Evolutionary conservation across 2,888 invertebrate species (phyloP).

Genomic region (Campoletis raptor): DNA sequence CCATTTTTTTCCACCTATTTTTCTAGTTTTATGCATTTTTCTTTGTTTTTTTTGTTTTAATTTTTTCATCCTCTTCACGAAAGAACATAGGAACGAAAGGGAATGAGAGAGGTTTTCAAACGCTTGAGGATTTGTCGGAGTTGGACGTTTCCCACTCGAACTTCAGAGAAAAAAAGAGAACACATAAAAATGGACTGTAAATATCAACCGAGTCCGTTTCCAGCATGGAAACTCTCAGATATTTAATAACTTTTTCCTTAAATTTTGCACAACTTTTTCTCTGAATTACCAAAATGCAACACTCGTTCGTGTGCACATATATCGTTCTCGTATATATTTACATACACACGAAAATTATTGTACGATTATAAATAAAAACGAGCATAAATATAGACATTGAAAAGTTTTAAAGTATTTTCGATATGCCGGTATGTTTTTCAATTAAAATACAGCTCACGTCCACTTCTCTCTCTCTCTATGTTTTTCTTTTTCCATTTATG

Average conservation of each 20-base stretch:
- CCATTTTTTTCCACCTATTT: conserved; percentile 19
- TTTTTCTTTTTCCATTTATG: neutral
- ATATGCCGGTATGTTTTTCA: conserved; percentile 24
- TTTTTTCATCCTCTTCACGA: no score
- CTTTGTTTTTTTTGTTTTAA: conserved; percentile 21
- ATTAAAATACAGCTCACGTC: conserved; percentile 29
- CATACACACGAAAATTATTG: neutral
- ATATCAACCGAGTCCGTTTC: conserved; percentile 36
- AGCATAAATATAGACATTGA: conserved; percentile 5
- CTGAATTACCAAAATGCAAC: neutral
- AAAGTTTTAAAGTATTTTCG: conserved; percentile 41
- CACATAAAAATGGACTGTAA: conserved; percentile 30
- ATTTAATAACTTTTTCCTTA: conserved; percentile 49
- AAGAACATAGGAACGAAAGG: conserved; percentile 13
- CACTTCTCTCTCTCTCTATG: conserved; percentile 10
- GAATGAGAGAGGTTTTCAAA: conserved; percentile 37
- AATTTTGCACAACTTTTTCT: conserved; percentile 21
- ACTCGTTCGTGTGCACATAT: neutral
- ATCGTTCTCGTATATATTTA: neutral
- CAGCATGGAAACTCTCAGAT: conserved; percentile 2
- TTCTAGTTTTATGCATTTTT: conserved; percentile 11
- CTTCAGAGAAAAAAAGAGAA: conserved; percentile 18
- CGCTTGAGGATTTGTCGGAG: conserved; percentile 37
- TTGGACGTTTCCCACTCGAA: conserved; percentile 36
- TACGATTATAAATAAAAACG: conserved; percentile 18